Percentiles rank a stretch among this genome's conserved stretches.
phyloP scores from a whole-genome alignment of 2,797 vertebrate species.

The Xenops minutus region DNA sequence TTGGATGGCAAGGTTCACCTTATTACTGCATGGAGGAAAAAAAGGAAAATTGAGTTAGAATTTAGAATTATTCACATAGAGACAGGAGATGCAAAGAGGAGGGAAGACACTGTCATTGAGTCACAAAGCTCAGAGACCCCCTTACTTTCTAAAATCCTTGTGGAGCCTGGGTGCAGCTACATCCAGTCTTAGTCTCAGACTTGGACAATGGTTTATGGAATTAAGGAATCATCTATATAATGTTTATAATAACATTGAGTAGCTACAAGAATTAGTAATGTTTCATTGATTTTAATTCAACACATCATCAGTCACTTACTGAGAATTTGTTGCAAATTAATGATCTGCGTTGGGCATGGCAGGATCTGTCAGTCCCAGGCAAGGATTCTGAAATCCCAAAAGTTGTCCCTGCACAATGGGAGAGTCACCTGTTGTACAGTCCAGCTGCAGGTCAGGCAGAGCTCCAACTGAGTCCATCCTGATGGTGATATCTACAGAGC shows the following conservation, averaged over 20 bases:
- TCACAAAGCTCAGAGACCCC: neutral
- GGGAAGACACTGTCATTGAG: rapidly evolving
- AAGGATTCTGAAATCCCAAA: neutral
- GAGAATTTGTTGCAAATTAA: neutral
- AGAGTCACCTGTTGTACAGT: neutral
- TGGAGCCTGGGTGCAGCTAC: neutral
- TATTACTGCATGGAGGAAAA: neutral
- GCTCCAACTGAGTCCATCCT: neutral
- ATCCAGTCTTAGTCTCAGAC: neutral
- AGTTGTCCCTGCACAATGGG: neutral
- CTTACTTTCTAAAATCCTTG: neutral
- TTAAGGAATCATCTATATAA: neutral
- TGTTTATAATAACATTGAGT: neutral
- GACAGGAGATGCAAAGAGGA: neutral
- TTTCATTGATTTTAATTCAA: neutral
- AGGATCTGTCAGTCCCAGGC: neutral
- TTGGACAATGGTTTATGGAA: neutral
- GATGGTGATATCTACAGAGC: neutral
- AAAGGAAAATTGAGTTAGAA: neutral
- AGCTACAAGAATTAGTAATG: neutral
- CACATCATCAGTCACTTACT: neutral
- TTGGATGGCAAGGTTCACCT: neutral
- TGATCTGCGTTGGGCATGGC: neutral
- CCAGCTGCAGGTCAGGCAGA: neutral
- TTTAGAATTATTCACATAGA: neutral